Base-by-base conservation (phyloP, 2,113 vertebrate genomes). In the Phylloscopus whistleri region DNA sequence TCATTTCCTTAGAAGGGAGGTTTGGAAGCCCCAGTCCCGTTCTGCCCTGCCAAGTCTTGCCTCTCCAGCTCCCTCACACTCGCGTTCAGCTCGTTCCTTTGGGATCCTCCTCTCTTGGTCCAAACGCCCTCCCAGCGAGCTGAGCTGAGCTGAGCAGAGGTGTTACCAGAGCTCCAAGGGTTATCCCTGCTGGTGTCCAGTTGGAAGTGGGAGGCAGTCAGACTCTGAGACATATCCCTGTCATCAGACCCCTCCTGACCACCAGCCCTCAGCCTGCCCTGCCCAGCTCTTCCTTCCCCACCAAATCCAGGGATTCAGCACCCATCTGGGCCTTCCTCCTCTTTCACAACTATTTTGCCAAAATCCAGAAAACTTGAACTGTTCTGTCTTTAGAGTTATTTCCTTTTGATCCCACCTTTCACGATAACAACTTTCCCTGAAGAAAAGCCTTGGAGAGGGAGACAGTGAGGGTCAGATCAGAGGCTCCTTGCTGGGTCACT, bases 21-120 rank as follows among this genome's bases (percentile, higher is more conserved):
- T 53, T n/a, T 52, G 59, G 63, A 28, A 41, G 66, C 44, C 51
- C 22, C 26, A 2, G 17, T 30, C 80, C 39, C 1, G 2, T 16
- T 27, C 64, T 35, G 43, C n/a, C 31, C 43, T 35, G 63, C 17
- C 39, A 24, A 14, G 18, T 16, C 4, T 75, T 20, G 20, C 3
- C 0, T 73, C 46, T 60, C 19, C 12, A 8, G 7, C 59, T 82
- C 60, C 35, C 10, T 0, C 10, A 0, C 1, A 0, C 58, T 39
- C 0, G 4, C 9, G 16, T 21, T 52, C 1, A 3, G 16, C 22
- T 69, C 0, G 0, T 17, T 59, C 23, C 23, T 21, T 23, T 53
- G 17, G 2, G 3, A 22, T 8, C 9, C 30, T 24, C 13, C 39
- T 28, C 11, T 15, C 20, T n/a, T 18, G 21, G 33, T 16, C 22